Evolutionary conservation across 2,797 vertebrate genomes (phyloP).

Genomic region (Poecilia gillii): DNA sequence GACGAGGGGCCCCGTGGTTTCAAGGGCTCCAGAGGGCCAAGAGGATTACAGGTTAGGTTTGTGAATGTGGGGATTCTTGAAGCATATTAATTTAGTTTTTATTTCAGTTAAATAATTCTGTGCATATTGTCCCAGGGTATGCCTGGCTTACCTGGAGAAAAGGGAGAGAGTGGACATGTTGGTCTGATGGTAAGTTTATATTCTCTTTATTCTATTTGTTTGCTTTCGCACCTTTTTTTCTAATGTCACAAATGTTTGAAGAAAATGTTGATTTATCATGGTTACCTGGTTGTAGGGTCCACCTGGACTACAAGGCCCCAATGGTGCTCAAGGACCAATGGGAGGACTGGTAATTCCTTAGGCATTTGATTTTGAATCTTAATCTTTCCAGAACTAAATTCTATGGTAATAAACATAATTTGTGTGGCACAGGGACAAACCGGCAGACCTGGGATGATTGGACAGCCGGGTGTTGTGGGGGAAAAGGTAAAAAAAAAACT

Average conservation of each 20-base stretch:
- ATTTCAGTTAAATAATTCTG: conserved; percentile 5
- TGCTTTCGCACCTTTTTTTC: background rate
- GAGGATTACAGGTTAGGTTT: conserved; percentile 90
- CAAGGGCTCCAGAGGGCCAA: conserved; percentile 90
- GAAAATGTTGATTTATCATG: background rate
- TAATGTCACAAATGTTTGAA: background rate
- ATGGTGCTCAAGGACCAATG: conserved; percentile 87
- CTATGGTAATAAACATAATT: background rate
- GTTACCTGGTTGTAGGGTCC: conserved; percentile 84
- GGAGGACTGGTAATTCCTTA: conserved; percentile 75
- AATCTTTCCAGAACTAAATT: background rate
- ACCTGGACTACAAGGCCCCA: conserved; percentile 91
- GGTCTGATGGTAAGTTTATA: conserved; percentile 89
- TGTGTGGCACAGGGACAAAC: conserved; percentile 70
- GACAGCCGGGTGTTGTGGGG: conserved; percentile 90
- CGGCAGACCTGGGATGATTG: conserved; percentile 86
- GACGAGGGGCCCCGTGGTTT: conserved; percentile 94
- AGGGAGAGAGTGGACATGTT: conserved; percentile 95
- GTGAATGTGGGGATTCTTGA: background rate
- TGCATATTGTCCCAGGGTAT: conserved; percentile 83
- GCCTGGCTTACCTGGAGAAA: conserved; percentile 94
- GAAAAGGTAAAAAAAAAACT: conserved; percentile 86
- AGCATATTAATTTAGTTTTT: background rate
- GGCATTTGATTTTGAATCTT: background rate
- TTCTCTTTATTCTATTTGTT: background rate